Conservation (phyloP, 2,113 vertebrate genomes). For the Aspiorhynchus laticeps region DNA sequence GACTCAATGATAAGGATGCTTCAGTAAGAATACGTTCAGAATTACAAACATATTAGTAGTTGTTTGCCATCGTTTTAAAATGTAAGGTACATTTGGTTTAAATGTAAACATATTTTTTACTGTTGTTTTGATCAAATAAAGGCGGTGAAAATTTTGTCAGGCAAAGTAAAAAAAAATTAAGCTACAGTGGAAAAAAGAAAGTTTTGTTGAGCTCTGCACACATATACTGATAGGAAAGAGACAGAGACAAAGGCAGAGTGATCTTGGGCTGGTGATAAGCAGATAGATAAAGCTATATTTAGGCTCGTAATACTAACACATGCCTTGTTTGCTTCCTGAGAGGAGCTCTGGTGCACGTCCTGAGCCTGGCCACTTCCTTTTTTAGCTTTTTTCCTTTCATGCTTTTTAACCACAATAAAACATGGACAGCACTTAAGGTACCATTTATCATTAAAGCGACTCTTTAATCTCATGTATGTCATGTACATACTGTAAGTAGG, state of each 20-base stretch:
- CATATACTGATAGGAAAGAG: neutral
- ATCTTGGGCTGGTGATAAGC: slow-evolving; percentile 61
- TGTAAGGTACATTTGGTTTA: too few species aligned
- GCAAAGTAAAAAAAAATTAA: neutral
- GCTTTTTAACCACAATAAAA: neutral
- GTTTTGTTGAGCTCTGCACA: neutral
- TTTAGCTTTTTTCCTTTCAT: neutral
- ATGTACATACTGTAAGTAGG: neutral
- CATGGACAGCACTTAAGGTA: neutral
- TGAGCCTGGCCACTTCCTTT: slow-evolving; percentile 4
- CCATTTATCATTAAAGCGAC: neutral
- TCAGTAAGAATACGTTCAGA: neutral
- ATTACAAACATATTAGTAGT: neutral
- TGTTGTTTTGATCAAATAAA: too few species aligned
- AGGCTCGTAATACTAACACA: slow-evolving; percentile 71
- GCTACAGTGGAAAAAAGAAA: neutral
- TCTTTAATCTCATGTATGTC: neutral
- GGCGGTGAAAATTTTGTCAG: neutral
- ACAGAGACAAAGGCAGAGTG: neutral
- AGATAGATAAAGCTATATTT: slow-evolving; percentile 76
- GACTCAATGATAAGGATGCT: neutral
- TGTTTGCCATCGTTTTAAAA: neutral
- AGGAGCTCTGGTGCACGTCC: slow-evolving; percentile 44
- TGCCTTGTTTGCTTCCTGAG: slow-evolving; percentile 66
- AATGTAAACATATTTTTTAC: too few species aligned